Conservation (phyloP, 2,797 vertebrate species). For the Lophotriccus pileatus region DNA sequence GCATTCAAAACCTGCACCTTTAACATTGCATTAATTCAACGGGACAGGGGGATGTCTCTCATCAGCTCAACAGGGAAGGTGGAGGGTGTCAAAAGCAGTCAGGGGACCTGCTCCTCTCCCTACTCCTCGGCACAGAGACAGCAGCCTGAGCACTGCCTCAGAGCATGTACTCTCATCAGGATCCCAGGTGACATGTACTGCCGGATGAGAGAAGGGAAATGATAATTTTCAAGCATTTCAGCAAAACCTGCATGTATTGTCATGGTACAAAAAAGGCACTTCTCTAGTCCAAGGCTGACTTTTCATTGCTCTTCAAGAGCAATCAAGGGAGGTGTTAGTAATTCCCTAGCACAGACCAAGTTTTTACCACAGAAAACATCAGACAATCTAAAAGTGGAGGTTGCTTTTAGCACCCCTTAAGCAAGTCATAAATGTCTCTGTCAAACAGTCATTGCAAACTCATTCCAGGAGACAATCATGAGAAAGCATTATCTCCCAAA, state of each 20-base stretch:
- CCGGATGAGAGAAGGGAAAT: not conserved
- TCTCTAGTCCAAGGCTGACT: not conserved
- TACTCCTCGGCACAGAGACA: not conserved
- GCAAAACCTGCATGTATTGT: not conserved
- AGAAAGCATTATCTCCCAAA: not conserved
- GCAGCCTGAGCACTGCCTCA: not conserved
- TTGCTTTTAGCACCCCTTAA: not conserved
- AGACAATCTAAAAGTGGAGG: not conserved
- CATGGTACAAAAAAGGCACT: not conserved
- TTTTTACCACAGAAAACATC: slow-evolving; percentile 6
- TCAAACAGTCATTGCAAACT: not conserved
- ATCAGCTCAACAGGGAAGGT: not conserved
- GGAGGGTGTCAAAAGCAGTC: not conserved
- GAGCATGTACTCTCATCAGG: not conserved
- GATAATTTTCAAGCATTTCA: slow-evolving; percentile 18
- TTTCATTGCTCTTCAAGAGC: not conserved
- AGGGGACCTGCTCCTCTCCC: not conserved
- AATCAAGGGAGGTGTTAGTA: not conserved
- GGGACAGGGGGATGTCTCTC: not conserved
- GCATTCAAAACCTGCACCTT: slow-evolving; percentile 2
- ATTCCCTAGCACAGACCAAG: not conserved
- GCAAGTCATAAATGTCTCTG: not conserved
- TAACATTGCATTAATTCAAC: slow-evolving; percentile 6
- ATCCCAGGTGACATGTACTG: not conserved
- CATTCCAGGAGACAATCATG: not conserved